Evolutionary conservation across 2,888 invertebrate species (phyloP).

Genomic region (Scelioninae gen. 2): DNA sequence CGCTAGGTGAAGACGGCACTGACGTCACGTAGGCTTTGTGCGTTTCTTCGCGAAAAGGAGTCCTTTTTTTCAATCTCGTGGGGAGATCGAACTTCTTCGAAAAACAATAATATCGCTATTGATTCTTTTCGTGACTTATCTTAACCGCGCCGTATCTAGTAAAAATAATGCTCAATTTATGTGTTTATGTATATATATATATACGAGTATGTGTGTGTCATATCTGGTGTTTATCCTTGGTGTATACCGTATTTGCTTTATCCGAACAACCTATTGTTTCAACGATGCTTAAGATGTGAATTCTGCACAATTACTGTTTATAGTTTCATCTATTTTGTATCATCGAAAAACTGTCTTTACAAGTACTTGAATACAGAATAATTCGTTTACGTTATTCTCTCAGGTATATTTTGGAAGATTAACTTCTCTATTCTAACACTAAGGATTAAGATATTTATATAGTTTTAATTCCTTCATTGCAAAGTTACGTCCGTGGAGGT

Average conservation of each 20-base stretch:
- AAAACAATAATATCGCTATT: slow-evolving; percentile 49
- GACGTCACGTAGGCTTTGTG: slow-evolving; percentile 58
- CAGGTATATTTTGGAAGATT: slow-evolving; percentile 39
- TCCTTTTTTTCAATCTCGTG: slow-evolving; percentile 60
- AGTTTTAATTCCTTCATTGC: slow-evolving; percentile 3
- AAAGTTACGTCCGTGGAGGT: no score
- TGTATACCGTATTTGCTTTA: slow-evolving; percentile 31
- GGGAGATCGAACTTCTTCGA: slow-evolving; percentile 54
- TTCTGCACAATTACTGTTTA: slow-evolving; percentile 6
- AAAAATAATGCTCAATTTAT: slow-evolving; percentile 36
- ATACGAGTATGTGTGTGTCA: no score
- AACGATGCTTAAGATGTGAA: slow-evolving; percentile 1
- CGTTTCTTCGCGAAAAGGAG: slow-evolving; percentile 55
- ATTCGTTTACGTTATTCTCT: slow-evolving; percentile 22
- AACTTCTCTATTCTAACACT: slow-evolving; percentile 34
- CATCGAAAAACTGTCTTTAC: slow-evolving; percentile 8
- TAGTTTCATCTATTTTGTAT: slow-evolving; percentile 21
- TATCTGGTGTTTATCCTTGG: slow-evolving; percentile 49
- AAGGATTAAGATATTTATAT: no score
- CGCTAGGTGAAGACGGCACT: slow-evolving; percentile 32
- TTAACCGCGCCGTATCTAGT: slow-evolving; percentile 33
- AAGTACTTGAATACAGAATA: slow-evolving; percentile 26
- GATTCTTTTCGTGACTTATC: no score
- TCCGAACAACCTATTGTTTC: slow-evolving; percentile 3
- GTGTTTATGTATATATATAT: slow-evolving; percentile 21